These are phyloP conservation scores for Lochmaea capreae DNA, from an alignment of 2,888 invertebrate species.

Conservation along the genomic window DNA sequence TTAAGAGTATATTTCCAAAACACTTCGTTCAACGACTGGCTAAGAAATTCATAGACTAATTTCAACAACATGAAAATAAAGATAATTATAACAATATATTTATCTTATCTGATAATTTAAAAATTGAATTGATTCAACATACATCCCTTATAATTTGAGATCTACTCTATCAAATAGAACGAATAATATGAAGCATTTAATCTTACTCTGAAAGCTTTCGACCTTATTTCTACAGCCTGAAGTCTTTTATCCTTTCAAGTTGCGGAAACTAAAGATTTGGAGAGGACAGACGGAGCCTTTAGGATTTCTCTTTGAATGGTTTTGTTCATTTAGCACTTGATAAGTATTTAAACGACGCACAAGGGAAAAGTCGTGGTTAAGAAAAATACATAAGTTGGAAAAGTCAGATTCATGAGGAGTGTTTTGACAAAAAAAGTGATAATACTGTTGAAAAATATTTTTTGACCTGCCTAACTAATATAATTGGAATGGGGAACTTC, in stretches of 20 bases:
- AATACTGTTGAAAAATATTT: too few relatives aligned
- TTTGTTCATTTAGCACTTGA: conserved; percentile 23
- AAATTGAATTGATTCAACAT: background rate
- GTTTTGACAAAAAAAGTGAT: background rate
- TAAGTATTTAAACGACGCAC: conserved; percentile 15
- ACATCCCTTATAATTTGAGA: conserved; percentile 13
- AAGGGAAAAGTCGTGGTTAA: background rate
- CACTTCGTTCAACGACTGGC: too few relatives aligned
- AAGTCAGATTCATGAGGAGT: background rate
- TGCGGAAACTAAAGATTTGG: conserved; percentile 25
- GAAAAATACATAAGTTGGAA: conserved; percentile 1
- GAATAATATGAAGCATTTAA: conserved; percentile 22
- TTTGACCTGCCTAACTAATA: too few relatives aligned
- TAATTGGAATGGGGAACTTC: too few relatives aligned
- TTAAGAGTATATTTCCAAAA: too few relatives aligned
- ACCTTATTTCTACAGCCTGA: conserved; percentile 6
- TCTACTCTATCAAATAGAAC: background rate
- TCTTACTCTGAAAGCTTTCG: conserved; percentile 18
- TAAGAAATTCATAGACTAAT: too few relatives aligned
- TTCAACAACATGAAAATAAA: too few relatives aligned
- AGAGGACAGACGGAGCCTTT: conserved; percentile 20
- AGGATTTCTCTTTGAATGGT: conserved; percentile 7
- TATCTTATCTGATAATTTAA: background rate
- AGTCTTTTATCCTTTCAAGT: conserved; percentile 30
- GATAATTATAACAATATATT: too few relatives aligned